Percentiles rank a stretch among this genome's conserved stretches.
These are phyloP conservation scores for Trichonephila clavipes DNA, from an alignment of 1,140 invertebrate genomes.

Conservation along the genomic window DNA sequence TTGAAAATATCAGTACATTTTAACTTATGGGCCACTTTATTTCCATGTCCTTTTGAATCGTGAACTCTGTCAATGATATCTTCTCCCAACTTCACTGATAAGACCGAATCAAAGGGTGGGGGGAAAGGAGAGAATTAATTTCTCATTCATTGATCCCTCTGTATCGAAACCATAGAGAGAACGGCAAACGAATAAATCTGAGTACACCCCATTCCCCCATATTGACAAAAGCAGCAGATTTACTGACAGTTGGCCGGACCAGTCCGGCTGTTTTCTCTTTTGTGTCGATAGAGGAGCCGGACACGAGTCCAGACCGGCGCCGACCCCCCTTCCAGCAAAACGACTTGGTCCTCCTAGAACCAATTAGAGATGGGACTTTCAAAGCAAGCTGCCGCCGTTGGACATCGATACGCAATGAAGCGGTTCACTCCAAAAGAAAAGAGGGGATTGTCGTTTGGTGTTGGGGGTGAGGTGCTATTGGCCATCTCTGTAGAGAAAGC, in stretches of 20 bases:
- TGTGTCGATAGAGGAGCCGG: not conserved
- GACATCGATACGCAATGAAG: not conserved
- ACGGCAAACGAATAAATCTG: not conserved
- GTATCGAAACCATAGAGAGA: not conserved
- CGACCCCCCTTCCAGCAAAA: conserved; percentile 8
- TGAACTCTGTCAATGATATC: no score
- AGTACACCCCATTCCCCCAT: not conserved
- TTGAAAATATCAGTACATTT: no score
- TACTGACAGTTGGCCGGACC: not conserved
- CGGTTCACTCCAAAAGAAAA: conserved; percentile 16
- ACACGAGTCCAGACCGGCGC: conserved; percentile 28
- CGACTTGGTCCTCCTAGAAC: not conserved
- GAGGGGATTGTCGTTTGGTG: not conserved
- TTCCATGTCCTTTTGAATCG: no score
- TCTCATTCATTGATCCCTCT: not conserved
- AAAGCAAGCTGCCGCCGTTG: conserved; percentile 6
- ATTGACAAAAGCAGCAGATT: not conserved
- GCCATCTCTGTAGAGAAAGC: not conserved
- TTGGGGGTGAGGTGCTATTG: not conserved
- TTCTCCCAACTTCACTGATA: no score
- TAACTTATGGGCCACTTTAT: no score
- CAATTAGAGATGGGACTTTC: not conserved
- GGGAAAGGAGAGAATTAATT: not conserved
- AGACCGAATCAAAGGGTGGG: not conserved
- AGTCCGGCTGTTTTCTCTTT: not conserved